Evolutionary conservation across 2,113 vertebrate species (phyloP), one percentile per base, ranked within the genome.

Genomic region (Peromyscus californicus): DNA sequence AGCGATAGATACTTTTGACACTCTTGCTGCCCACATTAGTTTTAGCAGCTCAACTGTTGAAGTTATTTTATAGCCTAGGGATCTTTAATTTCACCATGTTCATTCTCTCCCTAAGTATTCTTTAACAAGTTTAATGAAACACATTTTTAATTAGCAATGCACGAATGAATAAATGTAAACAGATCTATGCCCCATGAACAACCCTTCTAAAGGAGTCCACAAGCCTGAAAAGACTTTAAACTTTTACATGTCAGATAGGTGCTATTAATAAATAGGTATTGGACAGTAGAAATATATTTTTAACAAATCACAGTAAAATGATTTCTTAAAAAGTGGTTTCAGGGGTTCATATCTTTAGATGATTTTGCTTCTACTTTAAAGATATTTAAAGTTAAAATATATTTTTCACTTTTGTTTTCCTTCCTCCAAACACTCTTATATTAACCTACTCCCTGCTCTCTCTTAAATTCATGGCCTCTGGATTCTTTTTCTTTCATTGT

Each of bases 61-160:
- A 97, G 97, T 88, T 98, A 93, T 97, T 95, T 97, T 97, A 95
- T 97, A 98, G 98, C 98, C 96, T 98, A 97, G 76, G 97, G 97
- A 94, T 97, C 91, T 93, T 98, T 98, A 98, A 96, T 97, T 98
- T 98, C 97, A 88, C 74, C 80, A 74, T 97, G 97, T 92, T 98
- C 97, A 29, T 95, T 98, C 97, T 98, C 97, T 89, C 94, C 82
- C 93, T 97, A 95, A 97, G 96, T 95, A 42, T 89, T 97, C 97
- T 98, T 98, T 91, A 98, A 91, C 97, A 98, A 97, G 96, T 98
- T 98, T 99, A 98, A 98, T 98, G 98, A 98, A 98, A 98, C 98
- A 98, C 96, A 79, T 98, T 98, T 98, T 98, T 98, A 98, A 99
- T 98, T 98, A 99, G 98, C 98, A 97, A 89, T 97, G 95, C 6